phyloP scores from a whole-genome alignment of 2,113 vertebrate genomes.

The Micronisus gabar region DNA sequence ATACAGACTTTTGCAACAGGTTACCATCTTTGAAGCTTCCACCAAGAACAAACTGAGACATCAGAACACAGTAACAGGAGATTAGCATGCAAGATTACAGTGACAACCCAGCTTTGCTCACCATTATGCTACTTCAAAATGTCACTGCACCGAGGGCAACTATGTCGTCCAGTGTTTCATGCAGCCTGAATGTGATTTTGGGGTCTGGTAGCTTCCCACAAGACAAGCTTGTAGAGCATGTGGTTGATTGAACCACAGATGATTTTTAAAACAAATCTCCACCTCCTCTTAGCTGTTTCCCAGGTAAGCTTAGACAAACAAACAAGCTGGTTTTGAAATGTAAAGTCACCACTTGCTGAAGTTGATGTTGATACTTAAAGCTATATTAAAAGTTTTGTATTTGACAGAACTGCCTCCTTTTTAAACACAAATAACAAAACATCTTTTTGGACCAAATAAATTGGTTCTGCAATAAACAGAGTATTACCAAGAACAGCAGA shows the following conservation, averaged over 20 bases:
- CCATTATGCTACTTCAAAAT: background rate
- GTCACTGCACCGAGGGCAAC: background rate
- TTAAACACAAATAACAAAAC: background rate
- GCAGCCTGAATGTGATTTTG: background rate
- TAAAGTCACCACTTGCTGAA: background rate
- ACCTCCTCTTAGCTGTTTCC: background rate
- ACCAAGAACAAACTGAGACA: background rate
- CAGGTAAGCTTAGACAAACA: background rate
- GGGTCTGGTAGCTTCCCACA: background rate
- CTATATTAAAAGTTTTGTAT: background rate
- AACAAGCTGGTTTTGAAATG: background rate
- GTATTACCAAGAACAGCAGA: background rate
- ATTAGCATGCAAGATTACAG: background rate
- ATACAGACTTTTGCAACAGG: background rate
- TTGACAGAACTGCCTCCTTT: background rate
- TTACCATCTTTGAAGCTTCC: background rate
- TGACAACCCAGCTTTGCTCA: background rate
- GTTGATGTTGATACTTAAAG: background rate
- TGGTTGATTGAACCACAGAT: background rate
- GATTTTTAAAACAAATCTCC: background rate
- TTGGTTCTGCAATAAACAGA: background rate
- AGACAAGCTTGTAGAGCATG: background rate
- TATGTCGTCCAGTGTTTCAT: background rate
- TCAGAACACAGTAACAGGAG: rapidly evolving
- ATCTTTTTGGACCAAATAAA: background rate